Evolutionary conservation across 64 coral and sea anemone genomes (phyloP).

Genomic region (Acropora yongei): DNA sequence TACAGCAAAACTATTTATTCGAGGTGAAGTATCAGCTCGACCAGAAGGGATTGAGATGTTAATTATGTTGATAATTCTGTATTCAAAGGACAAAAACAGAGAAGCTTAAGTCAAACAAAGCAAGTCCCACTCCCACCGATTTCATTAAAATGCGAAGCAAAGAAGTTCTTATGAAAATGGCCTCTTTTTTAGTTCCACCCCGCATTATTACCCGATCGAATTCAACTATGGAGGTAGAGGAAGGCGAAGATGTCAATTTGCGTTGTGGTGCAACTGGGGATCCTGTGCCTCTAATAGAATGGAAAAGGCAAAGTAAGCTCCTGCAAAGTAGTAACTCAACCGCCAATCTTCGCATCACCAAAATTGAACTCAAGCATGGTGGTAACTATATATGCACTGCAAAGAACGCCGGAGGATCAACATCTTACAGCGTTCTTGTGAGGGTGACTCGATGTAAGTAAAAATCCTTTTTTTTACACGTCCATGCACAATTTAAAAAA

Average conservation of each 20-base stretch:
- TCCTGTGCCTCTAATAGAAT: not conserved
- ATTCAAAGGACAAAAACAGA: too few relatives aligned
- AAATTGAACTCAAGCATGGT: not conserved
- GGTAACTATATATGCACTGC: conserved; percentile 20
- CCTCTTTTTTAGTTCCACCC: not conserved
- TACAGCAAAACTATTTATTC: too few relatives aligned
- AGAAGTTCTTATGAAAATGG: too few relatives aligned
- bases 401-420: not conserved
- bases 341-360: not conserved
- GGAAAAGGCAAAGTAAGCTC: not conserved
- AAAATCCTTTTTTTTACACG: not conserved
- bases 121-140: too few relatives aligned
- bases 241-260: not conserved
- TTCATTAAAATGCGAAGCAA: too few relatives aligned
- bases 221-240: not conserved
- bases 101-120: too few relatives aligned
- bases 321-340: not conserved
- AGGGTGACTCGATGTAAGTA: conserved; percentile 19
- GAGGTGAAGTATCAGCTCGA: too few relatives aligned
- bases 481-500: not conserved
- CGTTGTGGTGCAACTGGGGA: not conserved
- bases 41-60: not conserved
- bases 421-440: not conserved
- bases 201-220: not conserved
- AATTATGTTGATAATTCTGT: too few relatives aligned